A percentile compares a stretch with the other conserved stretches of the same genome.
Conservation (phyloP, 1,140 invertebrate genomes). For the Drosophila malerkotliana region DNA sequence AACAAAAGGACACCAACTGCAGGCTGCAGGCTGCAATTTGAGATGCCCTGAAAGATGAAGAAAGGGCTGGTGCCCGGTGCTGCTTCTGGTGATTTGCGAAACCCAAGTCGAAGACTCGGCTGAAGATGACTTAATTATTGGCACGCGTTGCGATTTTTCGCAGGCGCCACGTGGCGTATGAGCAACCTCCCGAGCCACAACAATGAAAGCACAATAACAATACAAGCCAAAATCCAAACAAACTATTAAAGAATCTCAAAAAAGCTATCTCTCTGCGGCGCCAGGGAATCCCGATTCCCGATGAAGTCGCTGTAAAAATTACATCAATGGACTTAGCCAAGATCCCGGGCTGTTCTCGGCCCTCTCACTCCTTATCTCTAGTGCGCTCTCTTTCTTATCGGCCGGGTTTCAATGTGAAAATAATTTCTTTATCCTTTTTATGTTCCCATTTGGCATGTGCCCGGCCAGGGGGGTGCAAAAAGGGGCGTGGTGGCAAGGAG, state of each 20-base stretch:
- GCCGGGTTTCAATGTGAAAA: constrained; percentile 81
- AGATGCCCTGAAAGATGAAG: constrained; percentile 46
- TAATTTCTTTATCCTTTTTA: constrained; percentile 84
- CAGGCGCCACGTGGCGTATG: constrained; percentile 72
- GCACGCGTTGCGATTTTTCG: constrained; percentile 70
- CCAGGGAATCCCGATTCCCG: constrained; percentile 38
- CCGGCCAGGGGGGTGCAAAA: constrained; percentile 5
- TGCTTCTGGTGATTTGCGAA: constrained; percentile 4
- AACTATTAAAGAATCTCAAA: constrained; percentile 60
- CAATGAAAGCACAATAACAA: constrained; percentile 41
- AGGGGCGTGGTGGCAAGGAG: constrained; percentile 17
- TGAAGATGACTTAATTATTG: constrained; percentile 73
- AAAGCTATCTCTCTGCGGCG: constrained; percentile 26
- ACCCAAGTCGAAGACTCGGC: constrained; percentile 13
- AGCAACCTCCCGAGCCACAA: constrained; percentile 65
- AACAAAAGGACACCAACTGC: constrained; percentile 78
- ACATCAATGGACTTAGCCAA: constrained; percentile 71
- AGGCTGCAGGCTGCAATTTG: constrained; percentile 69
- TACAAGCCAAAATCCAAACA: constrained; percentile 13
- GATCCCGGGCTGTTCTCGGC: constrained; percentile 14
- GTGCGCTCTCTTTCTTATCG: constrained; percentile 27
- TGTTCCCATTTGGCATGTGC: constrained; percentile 83
- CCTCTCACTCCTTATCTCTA: background rate
- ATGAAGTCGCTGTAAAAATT: constrained; percentile 67
- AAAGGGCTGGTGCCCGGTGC: constrained; percentile 20